Evolutionary conservation across 1,140 invertebrate genomes (phyloP), one percentile per base, ranked within the genome.

Genomic region (Scaptomyza montana): DNA sequence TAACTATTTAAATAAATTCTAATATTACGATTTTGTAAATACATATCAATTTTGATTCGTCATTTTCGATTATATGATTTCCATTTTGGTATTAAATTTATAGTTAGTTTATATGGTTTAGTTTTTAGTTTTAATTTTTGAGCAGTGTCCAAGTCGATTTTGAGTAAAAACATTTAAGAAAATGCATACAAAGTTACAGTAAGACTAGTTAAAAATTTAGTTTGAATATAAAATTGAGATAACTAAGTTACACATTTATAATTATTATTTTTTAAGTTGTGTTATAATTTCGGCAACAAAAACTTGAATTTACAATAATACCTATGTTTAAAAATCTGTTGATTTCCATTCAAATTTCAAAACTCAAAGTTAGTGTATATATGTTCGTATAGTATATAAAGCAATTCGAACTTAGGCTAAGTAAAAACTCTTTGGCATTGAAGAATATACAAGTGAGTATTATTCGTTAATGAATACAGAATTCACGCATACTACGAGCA

Each of bases 171-270:
- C 77, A 71, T 85, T 65, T 85, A 77, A 82, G 79, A 86, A 86
- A 86, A 86, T 86, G 82, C 75, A 87, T 86, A 86, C 68, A 86
- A 87, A 86, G 82, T 86, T 87, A 87, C 68, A 86, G 82, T 86
- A 72, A 87, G 75, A 76, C 82, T 86, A 86, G 71, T 86, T 86
- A 86, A 86, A 86, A 86, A 86, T 86, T 81, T 81, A 78, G 78
- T 87, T 78, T 73, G 65, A 80, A 87, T 74, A 87, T 86, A 85
- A 86, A 86, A 87, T 87, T 86, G 80, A 84, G 78, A 84, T 84
- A 84, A 85, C 80, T 85, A 85, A 85, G 70, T 85, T 70, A 69
- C 39, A 57, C 45, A 62, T 61, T 9, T 47, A 16, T 43, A 21
- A 36, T n/a, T 41, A 25, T 25, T 55, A 28, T 55, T 19, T 21